Evolutionary conservation across 1,140 invertebrate genomes (phyloP), one percentile per base, ranked within the genome.

Genomic region (Ruditapes philippinarum): DNA sequence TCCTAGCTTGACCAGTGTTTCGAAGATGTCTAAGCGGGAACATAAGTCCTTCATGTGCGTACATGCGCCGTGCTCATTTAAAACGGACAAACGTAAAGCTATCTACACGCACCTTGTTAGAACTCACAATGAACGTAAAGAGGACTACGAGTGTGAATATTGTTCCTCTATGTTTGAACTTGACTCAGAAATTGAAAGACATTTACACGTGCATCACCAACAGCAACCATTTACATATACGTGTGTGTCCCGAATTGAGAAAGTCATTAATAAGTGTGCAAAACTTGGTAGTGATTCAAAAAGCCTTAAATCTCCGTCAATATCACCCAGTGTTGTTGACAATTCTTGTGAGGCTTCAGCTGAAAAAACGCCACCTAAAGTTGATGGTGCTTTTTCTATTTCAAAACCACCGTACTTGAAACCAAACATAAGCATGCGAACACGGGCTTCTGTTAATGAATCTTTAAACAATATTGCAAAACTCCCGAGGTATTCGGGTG

Each of bases 101-200:
- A 89, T 89, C 65, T 82, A 82, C 65, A 82, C 87, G 28, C 87
- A 89, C 51, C 70, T 89, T 19, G 51, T 89, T 7, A 62, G 87
- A 14, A 89, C 87, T 0, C 87, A 89, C 65, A 45, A 49, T 62
- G 87, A 89, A 76, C 76, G 87, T 19, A 89, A 89, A 42, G 87
- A 89, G 49, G 87, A 89, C 45, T 89, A 76, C 57, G 87, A 89
- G 40, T 89, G 87, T 17, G 87, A 89, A 45, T 89, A 89, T 25
- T 89, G 87, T 28, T 51, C 60, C 5, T 42, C 80, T 28, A 60
- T 76, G n/a, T 83, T 82, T 49, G 57, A 73, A 57, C 36, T 51
- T 19, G 87, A 89, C n/a, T 25, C 28, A 12, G 36, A 73, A 4
- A 89, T 89, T 51, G 87, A 89, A 33, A 36, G 42, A 11, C 87